Base-by-base conservation (phyloP, 92 coral and sea anemone genomes). In the Virgularia gustaviana region DNA sequence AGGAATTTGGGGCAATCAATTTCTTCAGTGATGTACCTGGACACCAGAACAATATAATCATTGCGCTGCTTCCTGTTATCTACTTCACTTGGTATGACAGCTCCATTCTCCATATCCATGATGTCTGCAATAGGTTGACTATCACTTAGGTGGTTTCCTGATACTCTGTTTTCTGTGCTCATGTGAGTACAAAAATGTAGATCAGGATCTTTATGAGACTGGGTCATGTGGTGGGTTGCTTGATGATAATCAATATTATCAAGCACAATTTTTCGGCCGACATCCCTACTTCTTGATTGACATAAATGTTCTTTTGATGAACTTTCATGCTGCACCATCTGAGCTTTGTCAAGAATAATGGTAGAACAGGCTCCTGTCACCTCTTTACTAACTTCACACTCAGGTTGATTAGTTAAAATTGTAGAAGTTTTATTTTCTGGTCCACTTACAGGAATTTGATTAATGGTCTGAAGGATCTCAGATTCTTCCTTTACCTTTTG, bases 1-100 rank as follows among this genome's bases (percentile, higher is more conserved):
- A 73, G 81, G 36, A 32, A 58, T 20, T 35, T 25, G 35, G 68
- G 57, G 42, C 83, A 78, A 18, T 75, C 64, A 16, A 78, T 72
- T 35, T 70, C 53, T 22, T 37, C 56, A 18, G 43, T 62, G 19
- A 51, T 22, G 19, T 51, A 51, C 19, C 58, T 51, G 58, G 58
- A 51, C 19, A 51, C 58, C 9, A 51, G 58, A 9, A 51, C 58
- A 51, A 51, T 22, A 19, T 51, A 51, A 51, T 51, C 58, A 51
- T 51, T 8, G 9, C 22, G 58, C 58, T 51, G 58, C 19, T 51
- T 51, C 13, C 10, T 51, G 19, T 51, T 10, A 51, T 51, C 58
- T 23, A 51, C 13, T 51, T 51, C 19, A 51, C 58, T 51, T 51
- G 58, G 58, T 51, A 51, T 9, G 6, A 51, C 22, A 9, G 6